These are phyloP conservation scores for Paratrypauchen microcephalus DNA, from an alignment of 2,797 vertebrate species.

Conservation along the genomic window DNA sequence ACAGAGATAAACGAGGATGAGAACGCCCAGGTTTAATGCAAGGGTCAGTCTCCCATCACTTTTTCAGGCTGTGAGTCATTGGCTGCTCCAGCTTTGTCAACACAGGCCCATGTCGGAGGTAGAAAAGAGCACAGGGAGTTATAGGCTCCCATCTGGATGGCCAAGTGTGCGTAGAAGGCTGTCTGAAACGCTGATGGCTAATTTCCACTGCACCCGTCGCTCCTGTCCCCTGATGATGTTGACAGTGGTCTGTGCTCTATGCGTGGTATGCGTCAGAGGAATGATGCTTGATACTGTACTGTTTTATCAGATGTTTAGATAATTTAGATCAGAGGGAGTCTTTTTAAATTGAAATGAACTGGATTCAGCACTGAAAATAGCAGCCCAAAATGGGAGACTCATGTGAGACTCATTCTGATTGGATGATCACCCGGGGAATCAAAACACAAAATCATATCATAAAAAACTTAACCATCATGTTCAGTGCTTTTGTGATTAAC, in stretches of 20 bases:
- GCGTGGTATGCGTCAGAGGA: conserved; percentile 37
- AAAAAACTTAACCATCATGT: no score
- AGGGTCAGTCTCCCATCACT: conserved; percentile 28
- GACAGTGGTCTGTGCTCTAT: conserved; percentile 16
- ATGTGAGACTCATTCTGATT: no score
- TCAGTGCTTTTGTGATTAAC: no score
- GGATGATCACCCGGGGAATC: no score
- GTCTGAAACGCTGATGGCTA: conserved; percentile 37
- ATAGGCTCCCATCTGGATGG: conserved; percentile 29
- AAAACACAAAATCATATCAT: no score
- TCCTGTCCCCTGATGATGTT: conserved; percentile 35
- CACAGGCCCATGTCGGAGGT: conserved; percentile 19
- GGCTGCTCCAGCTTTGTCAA: conserved; percentile 40
- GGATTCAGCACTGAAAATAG: no score
- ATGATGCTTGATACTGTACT: conserved; percentile 8
- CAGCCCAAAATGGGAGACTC: no score
- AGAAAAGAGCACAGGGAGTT: conserved; percentile 10
- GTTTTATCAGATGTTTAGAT: no score
- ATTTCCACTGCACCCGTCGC: conserved; percentile 42
- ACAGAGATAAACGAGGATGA: conserved; percentile 51
- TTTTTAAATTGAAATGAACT: no score
- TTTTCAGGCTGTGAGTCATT: conserved; percentile 53
- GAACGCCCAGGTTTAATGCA: conserved; percentile 39
- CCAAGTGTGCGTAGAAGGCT: conserved; percentile 29
- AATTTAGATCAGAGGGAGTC: no score